Evolutionary conservation across 2,888 invertebrate species (phyloP).

Genomic region (Lasioglossum villosulum): DNA sequence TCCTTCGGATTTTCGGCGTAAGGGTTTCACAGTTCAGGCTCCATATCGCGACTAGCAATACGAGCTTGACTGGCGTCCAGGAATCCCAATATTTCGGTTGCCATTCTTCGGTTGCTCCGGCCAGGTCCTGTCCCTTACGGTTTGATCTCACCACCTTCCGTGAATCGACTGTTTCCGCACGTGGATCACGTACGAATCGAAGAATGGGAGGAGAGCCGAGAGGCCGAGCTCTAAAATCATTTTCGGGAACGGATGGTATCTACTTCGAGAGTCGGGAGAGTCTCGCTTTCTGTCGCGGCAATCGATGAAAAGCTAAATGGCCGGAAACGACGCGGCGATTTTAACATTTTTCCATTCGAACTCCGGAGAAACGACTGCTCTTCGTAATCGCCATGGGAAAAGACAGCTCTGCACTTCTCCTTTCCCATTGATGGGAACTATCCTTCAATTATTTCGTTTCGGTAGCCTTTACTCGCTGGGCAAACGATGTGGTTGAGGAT

Average conservation of each 20-base stretch:
- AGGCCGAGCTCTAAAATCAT: conserved; percentile 73
- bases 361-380: background rate
- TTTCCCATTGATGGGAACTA: background rate
- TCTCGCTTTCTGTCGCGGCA: conserved; percentile 50
- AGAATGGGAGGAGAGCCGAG: conserved; percentile 39
- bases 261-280: conserved; percentile 31
- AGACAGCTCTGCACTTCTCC: conserved; percentile 50
- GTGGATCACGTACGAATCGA: conserved; percentile 69
- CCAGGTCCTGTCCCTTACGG: background rate
- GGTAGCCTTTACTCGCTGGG: background rate
- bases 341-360: conserved; percentile 58
- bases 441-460: conserved; percentile 7
- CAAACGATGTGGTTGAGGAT: too few relatives aligned
- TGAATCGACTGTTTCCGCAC: conserved; percentile 63
- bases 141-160: conserved; percentile 28
- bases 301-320: conserved; percentile 74
- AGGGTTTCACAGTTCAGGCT: conserved; percentile 27
- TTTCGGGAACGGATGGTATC: conserved; percentile 74
- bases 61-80: conserved; percentile 57
- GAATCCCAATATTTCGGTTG: conserved; percentile 75
- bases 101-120: conserved; percentile 14
- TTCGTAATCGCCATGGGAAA: conserved; percentile 16
- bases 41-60: conserved; percentile 27
- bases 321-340: conserved; percentile 68
- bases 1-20: background rate